Percentiles rank a stretch among this genome's conserved stretches.
phyloP scores from a whole-genome alignment of 2,888 invertebrate genomes.

The Drosophila imparisetae region DNA sequence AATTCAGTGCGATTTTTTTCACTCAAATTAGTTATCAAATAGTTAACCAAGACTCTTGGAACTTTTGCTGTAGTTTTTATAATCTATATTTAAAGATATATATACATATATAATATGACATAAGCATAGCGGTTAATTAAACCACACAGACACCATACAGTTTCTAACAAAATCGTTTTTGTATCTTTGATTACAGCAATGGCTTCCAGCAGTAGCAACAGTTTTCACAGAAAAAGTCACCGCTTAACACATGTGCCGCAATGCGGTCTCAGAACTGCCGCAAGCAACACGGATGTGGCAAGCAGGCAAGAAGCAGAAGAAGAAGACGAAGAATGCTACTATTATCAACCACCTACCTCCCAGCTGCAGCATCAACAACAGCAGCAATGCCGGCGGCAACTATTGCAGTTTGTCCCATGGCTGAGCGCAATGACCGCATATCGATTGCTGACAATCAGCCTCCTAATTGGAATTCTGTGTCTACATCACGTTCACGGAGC shows the following conservation, averaged over 20 bases:
- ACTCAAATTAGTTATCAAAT: neutral
- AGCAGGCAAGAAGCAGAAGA: slow-evolving; percentile 44
- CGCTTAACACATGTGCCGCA: slow-evolving; percentile 69
- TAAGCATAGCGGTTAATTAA: neutral
- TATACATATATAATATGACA: neutral
- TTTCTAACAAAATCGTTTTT: slow-evolving; percentile 26
- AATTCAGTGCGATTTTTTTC: neutral
- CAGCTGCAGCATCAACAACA: slow-evolving; percentile 38
- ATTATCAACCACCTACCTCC: slow-evolving; percentile 74
- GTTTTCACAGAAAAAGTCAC: slow-evolving; percentile 63
- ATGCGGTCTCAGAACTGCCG: slow-evolving; percentile 67
- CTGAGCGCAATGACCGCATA: slow-evolving; percentile 80
- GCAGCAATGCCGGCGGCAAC: slow-evolving; percentile 48
- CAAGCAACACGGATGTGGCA: slow-evolving; percentile 45
- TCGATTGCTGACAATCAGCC: slow-evolving; percentile 83
- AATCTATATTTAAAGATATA: too few relatives aligned
- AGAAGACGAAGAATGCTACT: slow-evolving; percentile 62
- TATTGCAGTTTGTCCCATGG: slow-evolving; percentile 61
- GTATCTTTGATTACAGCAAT: slow-evolving; percentile 76
- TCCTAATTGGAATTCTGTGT: slow-evolving; percentile 82
- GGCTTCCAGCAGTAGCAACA: slow-evolving; percentile 82
- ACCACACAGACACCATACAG: slow-evolving; percentile 2
- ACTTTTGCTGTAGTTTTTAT: neutral
- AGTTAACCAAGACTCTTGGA: neutral
- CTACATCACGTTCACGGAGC: slow-evolving; percentile 85